A percentile compares a stretch with the other conserved stretches of the same genome.
These are phyloP conservation scores for Oikopleura dioica DNA, from an alignment of 23 tunicate genomes.

Conservation along the genomic window DNA sequence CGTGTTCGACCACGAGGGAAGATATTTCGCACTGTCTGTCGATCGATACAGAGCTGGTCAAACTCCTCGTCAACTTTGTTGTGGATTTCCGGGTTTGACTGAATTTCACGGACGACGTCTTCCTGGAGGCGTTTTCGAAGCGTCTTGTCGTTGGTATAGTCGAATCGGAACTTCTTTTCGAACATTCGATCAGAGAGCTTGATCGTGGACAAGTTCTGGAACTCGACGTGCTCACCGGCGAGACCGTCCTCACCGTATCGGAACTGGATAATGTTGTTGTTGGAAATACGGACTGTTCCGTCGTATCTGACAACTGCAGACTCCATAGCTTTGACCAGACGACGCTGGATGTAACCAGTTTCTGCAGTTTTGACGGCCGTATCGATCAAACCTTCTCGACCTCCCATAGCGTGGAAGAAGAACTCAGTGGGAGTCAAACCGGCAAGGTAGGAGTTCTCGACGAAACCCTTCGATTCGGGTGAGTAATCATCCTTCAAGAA, in stretches of 20 bases:
- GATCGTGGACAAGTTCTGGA: constrained; percentile 72
- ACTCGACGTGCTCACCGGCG: constrained; percentile 96
- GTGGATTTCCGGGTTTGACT: constrained; percentile 63
- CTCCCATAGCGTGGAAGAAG: constrained; percentile 99
- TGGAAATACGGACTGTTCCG: constrained; percentile 88
- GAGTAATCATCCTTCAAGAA: constrained; percentile 99
- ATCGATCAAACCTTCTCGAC: constrained; percentile 97
- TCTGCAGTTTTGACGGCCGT: constrained; percentile 99
- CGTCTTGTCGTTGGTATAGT: constrained; percentile 51
- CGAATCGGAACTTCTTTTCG: constrained; percentile 33
- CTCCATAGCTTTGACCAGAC: constrained; percentile 98
- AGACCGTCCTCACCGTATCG: constrained; percentile 98
- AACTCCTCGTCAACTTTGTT: constrained; percentile 55
- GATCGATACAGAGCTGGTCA: constrained; percentile 44
- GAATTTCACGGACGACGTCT: constrained; percentile 61
- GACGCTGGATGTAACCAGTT: constrained; percentile 98
- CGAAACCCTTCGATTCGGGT: constrained; percentile 96
- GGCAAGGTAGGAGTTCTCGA: constrained; percentile 94
- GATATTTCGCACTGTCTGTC: constrained; percentile 60
- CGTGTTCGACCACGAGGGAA: constrained; percentile 87
- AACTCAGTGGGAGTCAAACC: constrained; percentile 98
- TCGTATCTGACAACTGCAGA: constrained; percentile 97
- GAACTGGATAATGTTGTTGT: constrained; percentile 91
- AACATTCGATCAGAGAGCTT: constrained; percentile 70
- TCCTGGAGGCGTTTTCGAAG: constrained; percentile 60